Conservation (phyloP, 1,140 invertebrate species). For the Pseudomyrmex pallidus region DNA sequence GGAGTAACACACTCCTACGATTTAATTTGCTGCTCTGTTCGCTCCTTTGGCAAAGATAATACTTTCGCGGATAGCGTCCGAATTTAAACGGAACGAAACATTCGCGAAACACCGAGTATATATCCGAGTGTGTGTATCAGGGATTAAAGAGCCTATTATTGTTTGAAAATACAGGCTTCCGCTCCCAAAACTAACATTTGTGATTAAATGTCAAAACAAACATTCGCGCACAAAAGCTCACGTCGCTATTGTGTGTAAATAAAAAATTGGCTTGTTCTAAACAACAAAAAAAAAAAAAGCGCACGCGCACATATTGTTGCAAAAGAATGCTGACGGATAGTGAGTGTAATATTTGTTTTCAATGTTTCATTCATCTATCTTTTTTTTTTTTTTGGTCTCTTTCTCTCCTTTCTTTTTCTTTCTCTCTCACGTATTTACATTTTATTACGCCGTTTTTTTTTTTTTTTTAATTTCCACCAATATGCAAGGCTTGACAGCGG, state of each 20-base stretch:
- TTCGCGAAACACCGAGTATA: neutral
- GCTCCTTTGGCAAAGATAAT: constrained; percentile 18
- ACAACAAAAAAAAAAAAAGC: neutral
- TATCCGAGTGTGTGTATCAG: neutral
- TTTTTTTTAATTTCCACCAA: neutral
- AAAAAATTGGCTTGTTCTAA: constrained; percentile 8
- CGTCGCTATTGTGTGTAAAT: neutral
- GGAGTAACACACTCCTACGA: constrained; percentile 72
- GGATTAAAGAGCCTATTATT: neutral
- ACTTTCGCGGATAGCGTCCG: neutral
- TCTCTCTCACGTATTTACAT: constrained; percentile 3
- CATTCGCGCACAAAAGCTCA: neutral
- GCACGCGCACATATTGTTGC: neutral
- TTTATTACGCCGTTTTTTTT: neutral
- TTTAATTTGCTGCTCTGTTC: constrained; percentile 57
- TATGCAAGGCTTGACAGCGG: constrained; percentile 3
- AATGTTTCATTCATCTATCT: constrained; percentile 36
- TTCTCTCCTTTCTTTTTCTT: constrained; percentile 18
- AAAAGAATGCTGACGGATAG: constrained; percentile 10
- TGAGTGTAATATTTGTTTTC: neutral
- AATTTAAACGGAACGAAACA: neutral
- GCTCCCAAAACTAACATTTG: neutral
- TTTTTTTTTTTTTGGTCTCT: neutral
- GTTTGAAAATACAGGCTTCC: neutral
- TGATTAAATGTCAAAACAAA: constrained; percentile 8